Conservation (phyloP, 2,888 invertebrate species). For the Cataglyphis cursor region DNA sequence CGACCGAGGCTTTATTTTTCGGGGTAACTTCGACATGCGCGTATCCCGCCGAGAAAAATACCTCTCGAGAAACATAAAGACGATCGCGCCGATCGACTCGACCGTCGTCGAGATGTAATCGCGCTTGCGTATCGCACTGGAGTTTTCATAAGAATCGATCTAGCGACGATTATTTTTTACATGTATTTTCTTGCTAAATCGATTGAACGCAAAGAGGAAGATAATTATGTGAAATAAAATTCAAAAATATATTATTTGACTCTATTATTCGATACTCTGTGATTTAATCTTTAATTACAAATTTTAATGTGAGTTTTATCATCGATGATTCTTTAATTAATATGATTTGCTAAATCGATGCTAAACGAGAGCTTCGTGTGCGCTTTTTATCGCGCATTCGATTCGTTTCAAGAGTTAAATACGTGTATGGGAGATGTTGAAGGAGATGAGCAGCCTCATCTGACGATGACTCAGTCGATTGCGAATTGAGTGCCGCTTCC, state of each 20-base stretch:
- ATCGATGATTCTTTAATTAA: background rate
- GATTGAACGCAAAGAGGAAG: background rate
- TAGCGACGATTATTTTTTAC: background rate
- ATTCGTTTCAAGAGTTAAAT: slow-evolving; percentile 36
- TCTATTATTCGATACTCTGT: too few relatives aligned
- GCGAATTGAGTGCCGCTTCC: slow-evolving; percentile 42
- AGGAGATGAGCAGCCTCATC: slow-evolving; percentile 31
- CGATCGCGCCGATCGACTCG: slow-evolving; percentile 37
- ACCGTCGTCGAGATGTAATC: slow-evolving; percentile 17
- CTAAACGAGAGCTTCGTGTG: slow-evolving; percentile 7
- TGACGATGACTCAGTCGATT: slow-evolving; percentile 16
- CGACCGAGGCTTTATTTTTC: slow-evolving; percentile 64
- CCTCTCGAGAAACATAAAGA: slow-evolving; percentile 24
- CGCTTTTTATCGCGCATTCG: slow-evolving; percentile 21
- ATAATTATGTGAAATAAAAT: slow-evolving; percentile 1
- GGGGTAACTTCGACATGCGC: slow-evolving; percentile 50
- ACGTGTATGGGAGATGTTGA: slow-evolving; percentile 18
- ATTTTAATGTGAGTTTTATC: too few relatives aligned
- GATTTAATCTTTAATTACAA: background rate
- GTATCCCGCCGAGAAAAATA: slow-evolving; percentile 40
- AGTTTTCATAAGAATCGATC: background rate
- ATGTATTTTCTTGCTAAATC: background rate
- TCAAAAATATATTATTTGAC: background rate
- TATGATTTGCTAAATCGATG: background rate
- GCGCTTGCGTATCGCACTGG: background rate